Percentiles rank a stretch among this genome's conserved stretches.
These are phyloP conservation scores for Pachypanchax playfairii DNA, from an alignment of 2,113 vertebrate genomes.

Conservation along the genomic window DNA sequence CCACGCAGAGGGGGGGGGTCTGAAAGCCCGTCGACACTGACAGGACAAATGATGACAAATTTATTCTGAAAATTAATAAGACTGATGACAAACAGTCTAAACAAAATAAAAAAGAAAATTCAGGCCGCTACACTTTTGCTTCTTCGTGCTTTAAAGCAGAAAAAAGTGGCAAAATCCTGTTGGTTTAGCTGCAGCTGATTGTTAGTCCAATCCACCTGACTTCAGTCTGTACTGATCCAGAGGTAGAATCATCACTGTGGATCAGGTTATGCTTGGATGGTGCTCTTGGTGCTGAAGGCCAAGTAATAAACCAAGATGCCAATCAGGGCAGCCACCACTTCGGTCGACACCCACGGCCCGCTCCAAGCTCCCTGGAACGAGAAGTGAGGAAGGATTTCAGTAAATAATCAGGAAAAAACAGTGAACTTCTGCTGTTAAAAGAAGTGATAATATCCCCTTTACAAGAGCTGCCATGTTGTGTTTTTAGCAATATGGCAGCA, in stretches of 20 bases:
- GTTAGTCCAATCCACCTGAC: slow-evolving; percentile 25
- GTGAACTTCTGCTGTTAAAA: no score
- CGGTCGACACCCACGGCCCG: slow-evolving; percentile 91
- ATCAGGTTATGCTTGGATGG: slow-evolving; percentile 83
- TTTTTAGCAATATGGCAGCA: no score
- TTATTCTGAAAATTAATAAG: slow-evolving; percentile 39
- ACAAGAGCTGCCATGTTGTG: no score
- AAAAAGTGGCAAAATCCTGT: slow-evolving; percentile 21
- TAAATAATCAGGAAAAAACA: no score
- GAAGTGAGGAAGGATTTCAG: background rate
- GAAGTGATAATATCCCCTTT: no score
- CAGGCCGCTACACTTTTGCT: slow-evolving; percentile 51
- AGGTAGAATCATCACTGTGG: slow-evolving; percentile 25
- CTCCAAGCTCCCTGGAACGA: slow-evolving; percentile 85
- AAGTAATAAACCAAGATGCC: slow-evolving; percentile 88
- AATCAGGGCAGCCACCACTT: slow-evolving; percentile 87
- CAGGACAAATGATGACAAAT: slow-evolving; percentile 15
- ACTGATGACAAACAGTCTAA: slow-evolving; percentile 58
- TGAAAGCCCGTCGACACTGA: slow-evolving; percentile 25
- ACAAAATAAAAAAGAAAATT: slow-evolving; percentile 40
- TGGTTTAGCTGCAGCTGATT: slow-evolving; percentile 25
- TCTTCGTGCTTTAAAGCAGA: slow-evolving; percentile 18
- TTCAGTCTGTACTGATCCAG: slow-evolving; percentile 64
- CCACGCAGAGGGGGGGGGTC: slow-evolving; percentile 23
- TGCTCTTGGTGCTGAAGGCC: slow-evolving; percentile 88